These are phyloP conservation scores for Zophobas morio DNA, from an alignment of 1,140 invertebrate species.

Conservation along the genomic window DNA sequence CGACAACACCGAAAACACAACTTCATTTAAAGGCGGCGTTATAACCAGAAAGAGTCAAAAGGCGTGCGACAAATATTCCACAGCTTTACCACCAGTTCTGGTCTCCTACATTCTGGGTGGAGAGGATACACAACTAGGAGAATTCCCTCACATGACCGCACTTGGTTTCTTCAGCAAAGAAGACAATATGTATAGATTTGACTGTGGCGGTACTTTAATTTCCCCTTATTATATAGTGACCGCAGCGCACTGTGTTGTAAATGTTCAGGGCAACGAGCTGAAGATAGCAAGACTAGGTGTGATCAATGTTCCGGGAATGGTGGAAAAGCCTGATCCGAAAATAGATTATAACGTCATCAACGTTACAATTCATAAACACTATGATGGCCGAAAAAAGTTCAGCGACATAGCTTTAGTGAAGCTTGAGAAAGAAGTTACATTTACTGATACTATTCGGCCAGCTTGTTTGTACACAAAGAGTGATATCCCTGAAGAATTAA, in stretches of 20 bases:
- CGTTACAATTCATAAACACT: constrained; percentile 58
- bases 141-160: constrained; percentile 65
- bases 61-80: constrained; percentile 60
- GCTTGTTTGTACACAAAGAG: constrained; percentile 62
- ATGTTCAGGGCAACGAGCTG: constrained; percentile 44
- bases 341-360: constrained; percentile 56
- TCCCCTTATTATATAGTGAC: constrained; percentile 61
- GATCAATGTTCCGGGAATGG: constrained; percentile 48
- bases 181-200: constrained; percentile 48
- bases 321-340: constrained; percentile 31
- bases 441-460: constrained; percentile 56
- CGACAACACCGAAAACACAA: background rate
- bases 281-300: constrained; percentile 58
- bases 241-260: constrained; percentile 63
- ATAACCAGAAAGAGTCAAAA: constrained; percentile 21
- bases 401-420: constrained; percentile 62
- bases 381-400: constrained; percentile 51
- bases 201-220: constrained; percentile 62
- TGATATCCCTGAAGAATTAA: constrained; percentile 59
- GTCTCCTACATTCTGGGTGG: constrained; percentile 61
- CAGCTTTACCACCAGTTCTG: constrained; percentile 49
- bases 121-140: constrained; percentile 58
- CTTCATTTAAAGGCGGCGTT: background rate
- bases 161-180: constrained; percentile 57
- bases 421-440: constrained; percentile 52